Evolutionary conservation across 2,888 invertebrate genomes (phyloP).

Genomic region (Acleris laterana): DNA sequence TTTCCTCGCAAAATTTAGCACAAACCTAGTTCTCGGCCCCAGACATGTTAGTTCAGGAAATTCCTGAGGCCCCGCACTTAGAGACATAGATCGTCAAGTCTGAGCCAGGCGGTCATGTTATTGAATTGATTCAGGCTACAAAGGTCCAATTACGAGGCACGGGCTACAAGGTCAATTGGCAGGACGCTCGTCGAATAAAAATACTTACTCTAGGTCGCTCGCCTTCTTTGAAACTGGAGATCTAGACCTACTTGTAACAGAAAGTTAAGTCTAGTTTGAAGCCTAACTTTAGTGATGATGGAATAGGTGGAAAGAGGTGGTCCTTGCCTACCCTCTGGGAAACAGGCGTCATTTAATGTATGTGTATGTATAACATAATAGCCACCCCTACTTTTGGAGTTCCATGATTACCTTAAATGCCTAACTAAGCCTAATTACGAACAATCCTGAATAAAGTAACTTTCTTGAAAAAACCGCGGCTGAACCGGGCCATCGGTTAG

Average conservation of each 20-base stretch:
- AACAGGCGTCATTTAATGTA: too few relatives aligned
- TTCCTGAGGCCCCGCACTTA: not conserved
- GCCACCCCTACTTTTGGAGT: too few relatives aligned
- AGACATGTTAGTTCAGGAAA: not conserved
- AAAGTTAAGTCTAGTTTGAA: not conserved
- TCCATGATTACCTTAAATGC: too few relatives aligned
- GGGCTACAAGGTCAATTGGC: conserved; percentile 68
- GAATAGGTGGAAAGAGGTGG: too few relatives aligned
- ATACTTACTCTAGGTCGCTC: conserved; percentile 20
- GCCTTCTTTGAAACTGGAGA: conserved; percentile 16
- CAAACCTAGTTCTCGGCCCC: too few relatives aligned
- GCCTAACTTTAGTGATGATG: not conserved
- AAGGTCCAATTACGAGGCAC: conserved; percentile 73
- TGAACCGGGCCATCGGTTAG: too few relatives aligned
- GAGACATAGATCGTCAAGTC: conserved; percentile 47
- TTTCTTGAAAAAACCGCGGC: too few relatives aligned
- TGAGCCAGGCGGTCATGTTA: conserved; percentile 57
- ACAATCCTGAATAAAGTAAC: too few relatives aligned
- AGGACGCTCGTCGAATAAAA: conserved; percentile 47
- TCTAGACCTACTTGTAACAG: not conserved
- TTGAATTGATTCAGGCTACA: conserved; percentile 71
- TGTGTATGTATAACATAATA: too few relatives aligned
- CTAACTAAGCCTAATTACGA: too few relatives aligned
- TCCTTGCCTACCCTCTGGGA: too few relatives aligned
- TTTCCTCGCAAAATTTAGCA: too few relatives aligned